phyloP scores from a whole-genome alignment of 2,888 invertebrate species.

The Euproctis similis region DNA sequence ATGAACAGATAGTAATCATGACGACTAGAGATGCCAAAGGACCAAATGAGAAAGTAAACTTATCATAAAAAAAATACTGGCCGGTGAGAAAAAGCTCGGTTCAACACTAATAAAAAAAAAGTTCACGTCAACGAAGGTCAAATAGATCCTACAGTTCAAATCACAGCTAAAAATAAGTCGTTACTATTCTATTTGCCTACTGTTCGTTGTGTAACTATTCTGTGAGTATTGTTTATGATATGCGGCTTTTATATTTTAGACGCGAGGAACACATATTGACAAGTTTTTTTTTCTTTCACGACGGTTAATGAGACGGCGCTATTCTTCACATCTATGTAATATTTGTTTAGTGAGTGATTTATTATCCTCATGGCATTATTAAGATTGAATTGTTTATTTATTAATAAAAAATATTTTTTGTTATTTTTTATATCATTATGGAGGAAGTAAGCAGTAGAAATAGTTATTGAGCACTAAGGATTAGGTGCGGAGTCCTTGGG shows the following conservation, averaged over 20 bases:
- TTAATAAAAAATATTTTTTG: too few species aligned
- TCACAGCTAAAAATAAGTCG: conserved; percentile 15
- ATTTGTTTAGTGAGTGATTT: too few species aligned
- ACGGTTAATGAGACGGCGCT: conserved; percentile 58
- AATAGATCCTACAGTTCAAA: conserved; percentile 12
- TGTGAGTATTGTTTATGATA: conserved; percentile 27
- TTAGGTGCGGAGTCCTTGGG: too few species aligned
- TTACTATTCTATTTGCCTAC: conserved; percentile 26
- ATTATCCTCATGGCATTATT: too few species aligned
- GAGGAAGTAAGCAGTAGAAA: too few species aligned
- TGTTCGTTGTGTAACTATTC: conserved; percentile 18
- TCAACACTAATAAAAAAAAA: conserved; percentile 47
- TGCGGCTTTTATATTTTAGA: conserved; percentile 40
- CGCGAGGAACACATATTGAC: conserved; percentile 52
- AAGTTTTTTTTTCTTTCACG: conserved; percentile 59
- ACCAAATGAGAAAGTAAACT: conserved; percentile 51
- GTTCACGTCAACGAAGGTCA: conserved; percentile 30
- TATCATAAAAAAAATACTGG: conserved; percentile 31
- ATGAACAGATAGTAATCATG: too few species aligned
- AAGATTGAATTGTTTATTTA: too few species aligned
- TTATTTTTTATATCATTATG: too few species aligned
- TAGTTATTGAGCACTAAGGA: too few species aligned
- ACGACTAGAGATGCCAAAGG: too few species aligned
- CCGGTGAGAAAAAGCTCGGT: conserved; percentile 42
- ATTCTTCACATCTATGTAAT: too few species aligned